Evolutionary conservation across 2,113 vertebrate genomes (phyloP).

Genomic region (Ceyx margarethae): DNA sequence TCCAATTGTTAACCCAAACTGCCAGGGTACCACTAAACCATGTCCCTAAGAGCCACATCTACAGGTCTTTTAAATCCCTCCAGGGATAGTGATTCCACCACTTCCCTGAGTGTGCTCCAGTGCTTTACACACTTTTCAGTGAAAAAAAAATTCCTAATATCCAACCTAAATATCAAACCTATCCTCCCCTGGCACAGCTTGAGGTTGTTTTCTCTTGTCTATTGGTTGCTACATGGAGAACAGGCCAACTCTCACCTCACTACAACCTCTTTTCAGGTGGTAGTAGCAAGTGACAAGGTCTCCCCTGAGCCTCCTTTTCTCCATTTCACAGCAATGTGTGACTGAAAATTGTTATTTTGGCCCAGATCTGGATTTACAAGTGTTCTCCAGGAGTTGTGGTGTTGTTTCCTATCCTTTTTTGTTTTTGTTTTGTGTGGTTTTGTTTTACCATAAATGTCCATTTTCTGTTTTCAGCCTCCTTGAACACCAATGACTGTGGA

Average conservation of each 20-base stretch:
- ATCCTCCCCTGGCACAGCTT: neutral
- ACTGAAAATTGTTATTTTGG: neutral
- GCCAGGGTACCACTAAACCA: neutral
- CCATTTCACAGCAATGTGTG: neutral
- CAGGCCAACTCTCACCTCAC: neutral
- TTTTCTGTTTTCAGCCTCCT: conserved; percentile 93
- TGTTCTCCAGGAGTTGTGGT: neutral
- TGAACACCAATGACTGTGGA: conserved; percentile 85
- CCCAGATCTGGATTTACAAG: neutral
- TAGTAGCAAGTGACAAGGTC: neutral
- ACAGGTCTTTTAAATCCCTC: neutral
- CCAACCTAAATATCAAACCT: neutral
- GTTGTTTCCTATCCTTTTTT: neutral
- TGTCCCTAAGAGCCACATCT: neutral
- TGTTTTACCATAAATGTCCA: conserved; percentile 92
- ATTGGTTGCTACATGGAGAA: neutral
- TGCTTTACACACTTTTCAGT: neutral
- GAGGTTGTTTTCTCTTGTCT: neutral
- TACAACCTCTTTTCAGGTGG: neutral
- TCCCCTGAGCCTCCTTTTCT: neutral
- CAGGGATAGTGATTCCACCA: neutral
- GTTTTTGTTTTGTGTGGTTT: neutral
- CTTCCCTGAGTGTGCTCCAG: neutral
- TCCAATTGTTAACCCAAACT: neutral
- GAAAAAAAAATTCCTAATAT: neutral